A percentile compares a stretch with the other conserved stretches of the same genome.
These are phyloP conservation scores for Bettongia penicillata DNA, from an alignment of 2,113 vertebrate species.

Conservation along the genomic window DNA sequence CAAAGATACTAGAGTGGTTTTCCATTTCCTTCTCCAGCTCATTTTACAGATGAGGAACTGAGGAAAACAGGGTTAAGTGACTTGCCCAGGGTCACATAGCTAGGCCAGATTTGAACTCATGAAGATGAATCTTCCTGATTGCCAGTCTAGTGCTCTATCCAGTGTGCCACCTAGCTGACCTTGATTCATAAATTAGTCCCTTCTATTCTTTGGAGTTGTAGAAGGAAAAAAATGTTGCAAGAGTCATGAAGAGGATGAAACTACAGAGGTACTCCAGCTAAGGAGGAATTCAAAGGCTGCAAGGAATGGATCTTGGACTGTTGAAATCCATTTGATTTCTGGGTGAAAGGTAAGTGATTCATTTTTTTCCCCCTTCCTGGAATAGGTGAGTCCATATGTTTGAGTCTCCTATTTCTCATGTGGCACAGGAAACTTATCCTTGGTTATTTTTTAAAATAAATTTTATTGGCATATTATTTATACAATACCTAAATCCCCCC, in stretches of 20 bases:
- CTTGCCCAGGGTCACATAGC: neutral
- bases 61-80: neutral
- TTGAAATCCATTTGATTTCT: neutral
- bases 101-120: neutral
- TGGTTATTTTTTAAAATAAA: neutral
- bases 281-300: neutral
- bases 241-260: neutral
- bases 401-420: neutral
- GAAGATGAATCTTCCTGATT: neutral
- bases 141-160: neutral
- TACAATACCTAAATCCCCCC: neutral
- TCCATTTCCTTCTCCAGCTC: too few species aligned
- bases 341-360: neutral
- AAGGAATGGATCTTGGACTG: neutral
- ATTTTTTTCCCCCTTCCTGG: neutral
- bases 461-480: neutral
- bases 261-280: neutral
- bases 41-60: neutral
- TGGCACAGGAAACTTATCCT: neutral
- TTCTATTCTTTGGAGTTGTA: too few species aligned
- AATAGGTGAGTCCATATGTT: neutral
- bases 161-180: neutral
- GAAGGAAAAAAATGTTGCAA: neutral
- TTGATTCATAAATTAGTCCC: neutral
- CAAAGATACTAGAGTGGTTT: too few species aligned